Conservation (phyloP, 2,888 invertebrate genomes). For the Diploptera punctata region DNA sequence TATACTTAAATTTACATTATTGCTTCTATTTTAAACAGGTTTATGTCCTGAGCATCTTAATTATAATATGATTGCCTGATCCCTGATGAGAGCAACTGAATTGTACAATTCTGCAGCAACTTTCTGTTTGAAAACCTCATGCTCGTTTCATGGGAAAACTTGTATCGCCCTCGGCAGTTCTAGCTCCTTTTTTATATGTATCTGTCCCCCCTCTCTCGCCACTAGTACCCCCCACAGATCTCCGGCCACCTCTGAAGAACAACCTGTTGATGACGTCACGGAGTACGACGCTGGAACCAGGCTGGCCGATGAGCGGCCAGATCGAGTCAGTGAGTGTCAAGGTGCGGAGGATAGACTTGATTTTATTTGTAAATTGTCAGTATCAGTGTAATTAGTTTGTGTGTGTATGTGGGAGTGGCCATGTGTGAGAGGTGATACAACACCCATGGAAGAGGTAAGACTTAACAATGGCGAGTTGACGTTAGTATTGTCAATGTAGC, state of each 20-base stretch:
- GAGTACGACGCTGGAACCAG: constrained; percentile 9
- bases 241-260: constrained; percentile 42
- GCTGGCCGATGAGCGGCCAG: neutral
- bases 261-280: constrained; percentile 43
- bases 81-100: neutral
- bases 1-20: neutral
- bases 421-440: constrained; percentile 7
- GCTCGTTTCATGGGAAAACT: constrained; percentile 21
- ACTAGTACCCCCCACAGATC: constrained; percentile 41
- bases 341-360: neutral
- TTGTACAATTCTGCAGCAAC: neutral
- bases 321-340: constrained; percentile 15
- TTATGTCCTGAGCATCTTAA: neutral
- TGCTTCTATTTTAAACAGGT: neutral
- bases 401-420: neutral
- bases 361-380: neutral
- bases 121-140: constrained; percentile 6
- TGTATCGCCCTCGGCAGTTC: constrained; percentile 30
- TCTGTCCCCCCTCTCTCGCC: constrained; percentile 26
- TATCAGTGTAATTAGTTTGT: neutral
- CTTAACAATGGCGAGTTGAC: no score
- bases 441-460: constrained; percentile 19
- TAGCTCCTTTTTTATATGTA: constrained; percentile 13
- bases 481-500: no score
- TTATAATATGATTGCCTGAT: neutral